Conservation (phyloP, 2,888 invertebrate species). For the Eupithecia insigniata region DNA sequence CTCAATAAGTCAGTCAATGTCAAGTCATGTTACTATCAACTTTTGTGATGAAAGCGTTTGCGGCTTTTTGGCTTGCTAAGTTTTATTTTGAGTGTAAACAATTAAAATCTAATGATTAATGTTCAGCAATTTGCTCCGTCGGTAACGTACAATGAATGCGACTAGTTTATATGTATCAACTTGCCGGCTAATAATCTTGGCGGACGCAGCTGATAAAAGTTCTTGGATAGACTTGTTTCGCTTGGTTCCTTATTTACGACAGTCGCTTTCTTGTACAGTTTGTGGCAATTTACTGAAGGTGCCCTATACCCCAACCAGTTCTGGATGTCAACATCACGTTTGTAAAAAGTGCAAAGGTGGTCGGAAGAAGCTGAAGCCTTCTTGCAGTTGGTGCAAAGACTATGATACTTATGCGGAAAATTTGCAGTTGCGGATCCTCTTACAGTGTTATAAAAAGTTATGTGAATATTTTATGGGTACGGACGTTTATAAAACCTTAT, state of each 20-base stretch:
- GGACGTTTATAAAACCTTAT: slow-evolving; percentile 86
- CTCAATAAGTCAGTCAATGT: slow-evolving; percentile 4
- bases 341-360: slow-evolving; percentile 93
- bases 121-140: slow-evolving; percentile 52
- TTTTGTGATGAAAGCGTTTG: slow-evolving; percentile 63
- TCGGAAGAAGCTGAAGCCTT: slow-evolving; percentile 92
- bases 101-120: slow-evolving; percentile 55
- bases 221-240: slow-evolving; percentile 92
- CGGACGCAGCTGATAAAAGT: slow-evolving; percentile 88
- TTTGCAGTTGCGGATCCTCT: slow-evolving; percentile 89
- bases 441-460: slow-evolving; percentile 95
- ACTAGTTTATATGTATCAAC: slow-evolving; percentile 92
- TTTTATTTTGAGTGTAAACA: slow-evolving; percentile 74
- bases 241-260: slow-evolving; percentile 92
- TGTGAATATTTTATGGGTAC: slow-evolving; percentile 92
- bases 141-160: slow-evolving; percentile 88
- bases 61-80: slow-evolving; percentile 69
- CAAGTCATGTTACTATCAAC: slow-evolving; percentile 23
- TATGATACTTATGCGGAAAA: slow-evolving; percentile 93
- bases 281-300: slow-evolving; percentile 93
- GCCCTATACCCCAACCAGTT: slow-evolving; percentile 91
- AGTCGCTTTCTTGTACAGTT: slow-evolving; percentile 94
- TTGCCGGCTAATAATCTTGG: slow-evolving; percentile 90
- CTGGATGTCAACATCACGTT: slow-evolving; percentile 94
- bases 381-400: slow-evolving; percentile 93